Evolutionary conservation across 2,797 vertebrate species (phyloP).

Genomic region (Macropus fuliginosus): DNA sequence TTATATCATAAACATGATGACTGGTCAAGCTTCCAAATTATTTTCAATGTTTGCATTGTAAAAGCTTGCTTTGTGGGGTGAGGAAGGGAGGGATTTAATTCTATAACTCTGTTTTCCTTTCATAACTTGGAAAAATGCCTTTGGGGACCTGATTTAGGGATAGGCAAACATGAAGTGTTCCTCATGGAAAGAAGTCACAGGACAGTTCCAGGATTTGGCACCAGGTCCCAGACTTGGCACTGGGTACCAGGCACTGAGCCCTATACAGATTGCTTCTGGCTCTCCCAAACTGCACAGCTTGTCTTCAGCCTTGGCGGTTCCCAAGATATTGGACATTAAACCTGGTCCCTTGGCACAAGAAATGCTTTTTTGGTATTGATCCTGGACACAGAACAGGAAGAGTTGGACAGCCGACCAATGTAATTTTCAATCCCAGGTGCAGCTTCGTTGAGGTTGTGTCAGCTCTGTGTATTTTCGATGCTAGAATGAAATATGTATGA

Average conservation of each 20-base stretch:
- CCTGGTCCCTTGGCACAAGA: slow-evolving; percentile 50
- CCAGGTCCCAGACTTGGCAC: slow-evolving; percentile 17
- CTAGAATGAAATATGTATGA: slow-evolving; percentile 31
- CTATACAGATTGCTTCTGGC: slow-evolving; percentile 52
- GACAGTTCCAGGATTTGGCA: slow-evolving; percentile 46
- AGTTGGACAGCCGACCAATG: slow-evolving; percentile 29
- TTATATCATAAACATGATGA: slow-evolving; percentile 56
- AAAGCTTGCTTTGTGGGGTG: slow-evolving; percentile 43
- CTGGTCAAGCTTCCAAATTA: slow-evolving; percentile 52
- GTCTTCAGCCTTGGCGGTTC: slow-evolving; percentile 46
- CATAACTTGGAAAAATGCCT: background rate
- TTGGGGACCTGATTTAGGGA: background rate
- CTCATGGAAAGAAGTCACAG: slow-evolving; percentile 20
- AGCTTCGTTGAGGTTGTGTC: slow-evolving; percentile 27
- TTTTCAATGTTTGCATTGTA: slow-evolving; percentile 54
- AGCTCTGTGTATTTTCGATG: slow-evolving; percentile 23
- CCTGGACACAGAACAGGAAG: slow-evolving; percentile 51
- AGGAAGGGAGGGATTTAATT: slow-evolving; percentile 19
- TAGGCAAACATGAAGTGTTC: slow-evolving; percentile 40
- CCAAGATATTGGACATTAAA: slow-evolving; percentile 64
- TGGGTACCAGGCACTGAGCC: slow-evolving; percentile 40
- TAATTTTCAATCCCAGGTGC: slow-evolving; percentile 41
- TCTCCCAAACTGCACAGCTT: slow-evolving; percentile 53
- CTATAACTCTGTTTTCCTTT: slow-evolving; percentile 52
- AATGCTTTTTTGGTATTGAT: slow-evolving; percentile 49